Percentiles rank a stretch among this genome's conserved stretches.
phyloP scores from a whole-genome alignment of 2,888 invertebrate genomes.

The Caenorhabditis sp. region DNA sequence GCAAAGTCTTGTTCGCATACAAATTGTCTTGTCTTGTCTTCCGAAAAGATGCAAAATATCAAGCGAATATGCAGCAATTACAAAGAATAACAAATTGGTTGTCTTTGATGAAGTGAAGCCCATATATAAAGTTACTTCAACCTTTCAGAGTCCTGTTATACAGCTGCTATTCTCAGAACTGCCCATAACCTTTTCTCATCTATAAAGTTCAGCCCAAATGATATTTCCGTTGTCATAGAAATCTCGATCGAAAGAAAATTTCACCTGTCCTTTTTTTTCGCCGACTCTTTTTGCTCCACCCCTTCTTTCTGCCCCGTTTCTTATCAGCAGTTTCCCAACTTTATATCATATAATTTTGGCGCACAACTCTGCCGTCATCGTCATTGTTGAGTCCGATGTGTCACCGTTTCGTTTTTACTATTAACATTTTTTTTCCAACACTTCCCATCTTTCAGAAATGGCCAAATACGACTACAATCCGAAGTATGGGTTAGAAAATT shows the following conservation, averaged over 20 bases:
- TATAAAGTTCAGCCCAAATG: neutral
- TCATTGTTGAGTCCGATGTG: constrained; percentile 27
- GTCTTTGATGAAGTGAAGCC: constrained; percentile 3
- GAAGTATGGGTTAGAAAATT: constrained; percentile 86
- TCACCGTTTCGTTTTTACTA: constrained; percentile 21
- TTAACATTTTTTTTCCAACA: neutral
- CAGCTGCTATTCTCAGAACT: neutral
- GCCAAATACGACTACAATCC: constrained; percentile 81
- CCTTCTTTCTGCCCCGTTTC: constrained; percentile 22
- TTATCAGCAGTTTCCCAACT: constrained; percentile 42
- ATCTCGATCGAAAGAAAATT: neutral
- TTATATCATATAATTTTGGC: constrained; percentile 58
- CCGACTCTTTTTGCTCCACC: constrained; percentile 24
- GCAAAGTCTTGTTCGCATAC: constrained; percentile 33
- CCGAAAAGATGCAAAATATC: constrained; percentile 36
- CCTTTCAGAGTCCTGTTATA: neutral
- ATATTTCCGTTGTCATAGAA: constrained; percentile 20
- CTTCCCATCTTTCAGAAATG: constrained; percentile 67
- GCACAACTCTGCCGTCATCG: constrained; percentile 33
- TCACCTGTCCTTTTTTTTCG: constrained; percentile 28
- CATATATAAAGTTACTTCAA: constrained; percentile 6
- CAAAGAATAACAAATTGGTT: constrained; percentile 25
- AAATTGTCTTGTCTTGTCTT: constrained; percentile 45
- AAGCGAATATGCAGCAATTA: constrained; percentile 25
- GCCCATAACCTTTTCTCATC: neutral